phyloP scores from a whole-genome alignment of 2,113 vertebrate species.

The Lipotes vexillifer region DNA sequence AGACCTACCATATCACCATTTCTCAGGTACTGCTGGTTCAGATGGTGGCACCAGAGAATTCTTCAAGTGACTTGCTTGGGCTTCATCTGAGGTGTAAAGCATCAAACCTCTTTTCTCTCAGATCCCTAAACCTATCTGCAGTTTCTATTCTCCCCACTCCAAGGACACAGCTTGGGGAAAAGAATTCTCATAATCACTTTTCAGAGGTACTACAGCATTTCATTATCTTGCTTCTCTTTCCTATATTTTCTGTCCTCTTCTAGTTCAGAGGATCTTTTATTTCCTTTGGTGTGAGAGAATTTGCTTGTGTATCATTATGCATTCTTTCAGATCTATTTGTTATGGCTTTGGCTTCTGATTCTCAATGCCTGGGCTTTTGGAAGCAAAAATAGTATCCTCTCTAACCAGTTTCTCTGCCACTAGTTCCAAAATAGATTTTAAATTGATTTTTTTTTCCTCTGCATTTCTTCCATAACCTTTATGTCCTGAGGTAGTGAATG shows the following conservation, averaged over 20 bases:
- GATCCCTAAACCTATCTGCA: background rate
- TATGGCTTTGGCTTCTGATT: constrained; percentile 1
- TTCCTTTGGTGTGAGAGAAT: background rate
- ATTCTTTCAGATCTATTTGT: constrained; percentile 26
- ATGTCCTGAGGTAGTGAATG: constrained; percentile 13
- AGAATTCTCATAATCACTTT: background rate
- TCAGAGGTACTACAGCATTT: background rate
- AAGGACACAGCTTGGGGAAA: background rate
- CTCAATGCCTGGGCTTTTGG: background rate
- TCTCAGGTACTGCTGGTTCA: background rate
- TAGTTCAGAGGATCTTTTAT: background rate
- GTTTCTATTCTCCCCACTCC: background rate
- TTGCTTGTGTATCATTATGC: background rate
- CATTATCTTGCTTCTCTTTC: background rate
- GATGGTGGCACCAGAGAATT: background rate
- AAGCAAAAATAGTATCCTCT: background rate
- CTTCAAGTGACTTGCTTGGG: background rate
- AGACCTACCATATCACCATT: background rate
- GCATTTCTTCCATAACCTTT: constrained; percentile 4
- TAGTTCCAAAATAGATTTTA: constrained; percentile 34
- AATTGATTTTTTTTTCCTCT: background rate
- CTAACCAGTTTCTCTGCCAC: background rate
- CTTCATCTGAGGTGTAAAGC: background rate
- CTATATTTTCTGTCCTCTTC: background rate
- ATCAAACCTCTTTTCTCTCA: background rate